Conservation (phyloP, 1,140 invertebrate genomes). For the Sinonovacula constricta region DNA sequence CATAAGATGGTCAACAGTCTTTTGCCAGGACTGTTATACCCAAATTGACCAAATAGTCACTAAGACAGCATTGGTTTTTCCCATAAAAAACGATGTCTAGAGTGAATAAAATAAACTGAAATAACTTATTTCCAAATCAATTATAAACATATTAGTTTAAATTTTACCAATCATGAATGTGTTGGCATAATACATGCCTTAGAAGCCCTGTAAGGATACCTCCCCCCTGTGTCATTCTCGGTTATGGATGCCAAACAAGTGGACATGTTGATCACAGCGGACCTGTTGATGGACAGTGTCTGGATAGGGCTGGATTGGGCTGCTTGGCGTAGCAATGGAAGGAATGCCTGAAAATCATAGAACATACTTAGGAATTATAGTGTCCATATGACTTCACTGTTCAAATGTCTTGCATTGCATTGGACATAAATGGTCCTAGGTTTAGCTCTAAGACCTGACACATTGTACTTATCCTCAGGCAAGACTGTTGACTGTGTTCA, state of each 20-base stretch:
- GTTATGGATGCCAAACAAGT: slow-evolving; percentile 57
- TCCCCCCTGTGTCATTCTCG: slow-evolving; percentile 47
- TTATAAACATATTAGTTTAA: too few relatives aligned
- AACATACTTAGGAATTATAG: too few relatives aligned
- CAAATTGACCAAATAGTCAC: neutral
- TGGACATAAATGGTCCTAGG: too few relatives aligned
- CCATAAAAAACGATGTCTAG: neutral
- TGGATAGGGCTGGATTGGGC: slow-evolving; percentile 18
- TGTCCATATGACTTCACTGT: too few relatives aligned
- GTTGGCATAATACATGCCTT: slow-evolving; percentile 37
- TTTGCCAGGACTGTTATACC: neutral
- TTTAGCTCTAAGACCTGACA: too few relatives aligned
- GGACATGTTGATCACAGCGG: slow-evolving; percentile 60
- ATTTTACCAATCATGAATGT: neutral
- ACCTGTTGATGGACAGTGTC: slow-evolving; percentile 50
- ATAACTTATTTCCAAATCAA: too few relatives aligned
- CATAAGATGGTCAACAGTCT: neutral
- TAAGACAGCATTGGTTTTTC: neutral
- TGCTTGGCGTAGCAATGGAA: slow-evolving; percentile 58
- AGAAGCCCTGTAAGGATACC: slow-evolving; percentile 54
- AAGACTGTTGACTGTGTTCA: too few relatives aligned
- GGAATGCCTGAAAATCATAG: slow-evolving; percentile 46
- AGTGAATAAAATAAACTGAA: too few relatives aligned
- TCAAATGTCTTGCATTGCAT: too few relatives aligned
- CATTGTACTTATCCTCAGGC: too few relatives aligned